phyloP scores from a whole-genome alignment of 2,797 vertebrate species.

The Anisognathus igniventris region DNA sequence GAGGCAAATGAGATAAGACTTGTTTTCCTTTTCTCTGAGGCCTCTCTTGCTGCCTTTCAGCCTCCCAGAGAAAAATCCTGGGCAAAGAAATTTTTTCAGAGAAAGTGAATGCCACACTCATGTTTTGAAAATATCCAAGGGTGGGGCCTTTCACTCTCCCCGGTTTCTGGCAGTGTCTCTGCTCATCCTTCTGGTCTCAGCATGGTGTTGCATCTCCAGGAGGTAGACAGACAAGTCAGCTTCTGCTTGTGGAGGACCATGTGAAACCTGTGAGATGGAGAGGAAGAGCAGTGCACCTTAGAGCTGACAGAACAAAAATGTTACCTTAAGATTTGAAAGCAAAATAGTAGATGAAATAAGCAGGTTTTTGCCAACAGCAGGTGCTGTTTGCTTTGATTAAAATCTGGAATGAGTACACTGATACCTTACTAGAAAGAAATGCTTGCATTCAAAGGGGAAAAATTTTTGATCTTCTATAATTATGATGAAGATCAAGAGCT shows the following conservation, averaged over 20 bases:
- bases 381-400: neutral
- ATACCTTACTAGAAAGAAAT: neutral
- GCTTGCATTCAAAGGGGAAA: neutral
- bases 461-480: neutral
- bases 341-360: neutral
- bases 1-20: no score
- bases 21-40: no score
- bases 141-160: neutral
- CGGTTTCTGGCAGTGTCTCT: neutral
- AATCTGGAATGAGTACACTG: neutral
- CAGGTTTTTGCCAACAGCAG: neutral
- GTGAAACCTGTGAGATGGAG: neutral
- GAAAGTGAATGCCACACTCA: no score
- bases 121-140: neutral
- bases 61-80: no score
- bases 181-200: neutral
- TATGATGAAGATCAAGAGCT: neutral
- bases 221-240: neutral
- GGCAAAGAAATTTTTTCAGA: no score
- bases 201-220: fast-evolving
- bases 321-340: neutral
- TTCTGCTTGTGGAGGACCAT: neutral
- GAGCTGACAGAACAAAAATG: neutral
- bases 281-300: neutral
- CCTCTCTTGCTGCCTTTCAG: no score